These are phyloP conservation scores for Phthorimaea operculella DNA, from an alignment of 1,140 invertebrate species.

Conservation along the genomic window DNA sequence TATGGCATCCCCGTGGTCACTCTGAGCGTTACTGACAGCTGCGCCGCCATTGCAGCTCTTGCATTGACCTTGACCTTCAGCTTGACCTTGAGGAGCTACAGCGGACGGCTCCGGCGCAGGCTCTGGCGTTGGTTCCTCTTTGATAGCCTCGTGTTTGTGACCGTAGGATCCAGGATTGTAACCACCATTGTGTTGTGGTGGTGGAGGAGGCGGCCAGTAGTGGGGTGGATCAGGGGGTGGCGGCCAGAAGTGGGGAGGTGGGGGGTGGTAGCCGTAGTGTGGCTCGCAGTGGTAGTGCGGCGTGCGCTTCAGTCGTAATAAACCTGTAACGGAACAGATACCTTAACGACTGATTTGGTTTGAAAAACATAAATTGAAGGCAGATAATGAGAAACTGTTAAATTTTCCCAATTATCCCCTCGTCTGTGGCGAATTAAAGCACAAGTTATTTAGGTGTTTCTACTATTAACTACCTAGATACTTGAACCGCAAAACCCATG, in stretches of 20 bases:
- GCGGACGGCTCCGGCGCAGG: neutral
- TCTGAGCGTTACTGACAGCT: conserved; percentile 36
- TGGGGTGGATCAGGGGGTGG: conserved; percentile 12
- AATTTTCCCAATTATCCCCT: no score
- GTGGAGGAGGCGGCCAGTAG: conserved; percentile 13
- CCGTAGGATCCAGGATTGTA: no score
- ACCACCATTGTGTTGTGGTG: conserved; percentile 12
- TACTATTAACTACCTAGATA: no score
- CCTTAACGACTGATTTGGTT: no score
- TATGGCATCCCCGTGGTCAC: conserved; percentile 32
- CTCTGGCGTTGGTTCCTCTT: neutral
- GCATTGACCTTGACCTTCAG: conserved; percentile 6
- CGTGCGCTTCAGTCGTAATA: no score
- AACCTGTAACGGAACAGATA: no score
- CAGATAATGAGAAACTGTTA: no score
- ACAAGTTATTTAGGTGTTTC: no score
- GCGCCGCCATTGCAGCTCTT: conserved; percentile 12
- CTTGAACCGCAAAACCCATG: no score
- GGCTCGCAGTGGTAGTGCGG: neutral
- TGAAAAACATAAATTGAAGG: no score
- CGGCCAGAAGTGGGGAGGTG: conserved; percentile 1
- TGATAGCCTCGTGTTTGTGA: no score
- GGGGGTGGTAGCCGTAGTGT: neutral
- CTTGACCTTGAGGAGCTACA: neutral
- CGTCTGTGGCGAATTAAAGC: no score